phyloP scores from a whole-genome alignment of 1,140 invertebrate species.

The Leucophenga varia region DNA sequence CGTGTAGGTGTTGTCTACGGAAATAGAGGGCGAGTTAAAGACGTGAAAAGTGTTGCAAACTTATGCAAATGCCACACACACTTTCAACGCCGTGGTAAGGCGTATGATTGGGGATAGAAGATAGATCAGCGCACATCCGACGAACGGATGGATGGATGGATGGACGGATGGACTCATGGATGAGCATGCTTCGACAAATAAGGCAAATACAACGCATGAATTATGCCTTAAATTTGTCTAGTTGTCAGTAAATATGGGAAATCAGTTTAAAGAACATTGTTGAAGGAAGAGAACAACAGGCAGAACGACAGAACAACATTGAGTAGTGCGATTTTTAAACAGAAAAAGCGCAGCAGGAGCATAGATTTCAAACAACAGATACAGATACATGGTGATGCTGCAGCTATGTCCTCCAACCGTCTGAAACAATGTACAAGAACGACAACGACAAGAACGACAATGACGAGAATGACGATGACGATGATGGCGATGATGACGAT shows the following conservation, averaged over 20 bases:
- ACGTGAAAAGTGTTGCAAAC: slow-evolving; percentile 53
- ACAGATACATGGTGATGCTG: slow-evolving; percentile 25
- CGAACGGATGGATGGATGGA: too few relatives aligned
- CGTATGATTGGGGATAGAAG: too few relatives aligned
- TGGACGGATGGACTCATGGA: too few relatives aligned
- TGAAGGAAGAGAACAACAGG: slow-evolving; percentile 12
- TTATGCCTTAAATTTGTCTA: slow-evolving; percentile 57
- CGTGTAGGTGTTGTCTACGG: too few relatives aligned
- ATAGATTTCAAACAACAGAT: slow-evolving; percentile 55
- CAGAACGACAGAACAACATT: slow-evolving; percentile 39
- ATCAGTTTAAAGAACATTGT: slow-evolving; percentile 45
- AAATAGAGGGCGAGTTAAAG: too few relatives aligned
- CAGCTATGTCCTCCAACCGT: slow-evolving; percentile 2
- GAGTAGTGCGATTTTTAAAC: slow-evolving; percentile 34
- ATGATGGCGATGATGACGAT: too few relatives aligned
- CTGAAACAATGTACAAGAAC: too few relatives aligned
- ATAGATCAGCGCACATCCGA: too few relatives aligned
- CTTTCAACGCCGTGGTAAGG: too few relatives aligned
- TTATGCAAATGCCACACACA: slow-evolving; percentile 37
- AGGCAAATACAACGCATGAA: slow-evolving; percentile 29
- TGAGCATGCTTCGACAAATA: too few relatives aligned
- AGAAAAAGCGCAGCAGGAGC: slow-evolving; percentile 55
- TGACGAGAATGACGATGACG: slow-evolving; percentile 1
- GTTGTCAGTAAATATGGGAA: slow-evolving; percentile 57
- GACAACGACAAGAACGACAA: slow-evolving; percentile 8